Conservation (phyloP, 2,797 vertebrate species). For the Potorous gilbertii region DNA sequence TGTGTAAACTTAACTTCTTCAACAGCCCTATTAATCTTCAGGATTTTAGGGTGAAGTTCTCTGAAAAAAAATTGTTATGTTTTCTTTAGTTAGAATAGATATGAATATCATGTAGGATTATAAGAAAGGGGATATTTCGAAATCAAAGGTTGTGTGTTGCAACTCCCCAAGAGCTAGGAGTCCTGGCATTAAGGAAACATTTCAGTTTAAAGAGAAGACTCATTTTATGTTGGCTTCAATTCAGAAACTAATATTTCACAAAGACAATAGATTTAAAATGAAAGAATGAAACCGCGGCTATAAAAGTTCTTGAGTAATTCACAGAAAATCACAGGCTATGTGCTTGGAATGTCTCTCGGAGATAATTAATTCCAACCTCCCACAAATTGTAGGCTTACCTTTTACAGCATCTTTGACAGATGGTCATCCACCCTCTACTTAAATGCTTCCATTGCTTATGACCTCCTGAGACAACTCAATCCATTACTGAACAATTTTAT, state of each 20-base stretch:
- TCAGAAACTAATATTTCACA: neutral
- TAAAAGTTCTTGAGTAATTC: neutral
- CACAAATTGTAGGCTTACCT: neutral
- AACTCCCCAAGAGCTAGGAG: neutral
- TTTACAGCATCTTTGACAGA: neutral
- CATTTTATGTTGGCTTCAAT: neutral
- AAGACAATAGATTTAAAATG: slow-evolving; percentile 11
- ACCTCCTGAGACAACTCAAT: neutral
- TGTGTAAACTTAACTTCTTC: neutral
- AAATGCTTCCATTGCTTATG: neutral
- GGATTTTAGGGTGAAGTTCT: neutral
- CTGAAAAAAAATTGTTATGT: neutral
- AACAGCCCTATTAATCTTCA: neutral
- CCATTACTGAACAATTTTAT: neutral
- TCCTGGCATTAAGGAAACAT: neutral
- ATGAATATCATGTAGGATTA: neutral
- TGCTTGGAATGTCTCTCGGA: neutral
- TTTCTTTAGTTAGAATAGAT: neutral
- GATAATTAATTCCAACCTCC: slow-evolving; percentile 1
- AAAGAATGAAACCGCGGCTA: slow-evolving; percentile 20
- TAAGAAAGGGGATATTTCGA: neutral
- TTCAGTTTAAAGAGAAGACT: neutral
- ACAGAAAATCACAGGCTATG: neutral
- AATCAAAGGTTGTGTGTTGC: neutral
- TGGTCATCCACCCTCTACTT: neutral